Evolutionary conservation across 2,888 invertebrate genomes (phyloP), one percentile per base, ranked within the genome.

Genomic region (Sarcophaga variegata): DNA sequence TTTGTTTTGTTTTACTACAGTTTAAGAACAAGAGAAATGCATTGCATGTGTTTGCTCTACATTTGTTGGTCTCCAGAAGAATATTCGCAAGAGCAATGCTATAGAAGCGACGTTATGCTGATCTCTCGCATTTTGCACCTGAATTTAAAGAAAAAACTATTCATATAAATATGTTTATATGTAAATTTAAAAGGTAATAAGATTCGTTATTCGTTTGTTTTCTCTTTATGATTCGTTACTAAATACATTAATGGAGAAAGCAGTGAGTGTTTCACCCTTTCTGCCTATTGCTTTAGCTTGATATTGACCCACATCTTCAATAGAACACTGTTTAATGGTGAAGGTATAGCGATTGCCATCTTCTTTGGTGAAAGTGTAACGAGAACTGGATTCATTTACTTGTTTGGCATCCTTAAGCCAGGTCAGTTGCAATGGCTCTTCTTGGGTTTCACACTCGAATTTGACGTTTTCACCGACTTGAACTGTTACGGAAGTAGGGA

Each of bases 401-500:
- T 96, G 96, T 92, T 97, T 97, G 90, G 98, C 98, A 94, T 99
- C 98, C 94, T 98, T 98, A 91, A 97, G 94, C 98, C 99, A 99
- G 89, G 95, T 95, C 81, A 96, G 94, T 92, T 96, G 95, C 89
- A 96, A 94, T 90, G 96, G 95, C 91, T 95, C 94, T 91, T 95
- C 95, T 90, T 97, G 96, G 92, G 96, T 95, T 94, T 97, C 97
- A 92, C 97, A 96, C 91, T 95, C 96, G 94, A 98, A 98, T 89
- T 95, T 95, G 88, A 96, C 96, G 59, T 96, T 95, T 94, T 97
- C 97, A 89, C 96, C 96, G 93, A 96, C 96, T 91, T 96, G 95
- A 90, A 97, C 95, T 89, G 97, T 98, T 92, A 96, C 95, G 90
- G 98, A 98, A 91, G 95, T 95, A 88, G 99, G 99, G 96, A 97